Base-by-base conservation (phyloP, 2,888 invertebrate species). In the Drosophila longiperda region DNA sequence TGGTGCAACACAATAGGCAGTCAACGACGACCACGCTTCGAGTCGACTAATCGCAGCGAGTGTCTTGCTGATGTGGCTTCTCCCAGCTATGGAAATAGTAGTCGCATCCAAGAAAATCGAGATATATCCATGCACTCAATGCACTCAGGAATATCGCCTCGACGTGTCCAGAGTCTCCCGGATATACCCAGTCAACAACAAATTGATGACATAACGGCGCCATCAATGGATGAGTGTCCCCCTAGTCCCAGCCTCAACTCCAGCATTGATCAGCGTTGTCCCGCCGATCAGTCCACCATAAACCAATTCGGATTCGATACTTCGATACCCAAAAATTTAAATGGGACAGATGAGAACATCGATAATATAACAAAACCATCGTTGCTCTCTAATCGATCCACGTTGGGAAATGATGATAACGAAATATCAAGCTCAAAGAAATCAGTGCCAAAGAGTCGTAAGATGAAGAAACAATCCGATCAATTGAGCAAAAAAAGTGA, bases 191-290 rank as follows among this genome's bases (percentile, higher is more conserved):
- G 55, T 40, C 75, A 72, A 17, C 66, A 74, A 17, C 23, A 66
- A 0, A 67, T 82, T 36, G 33, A 34, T n/a, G 66, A 71, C 12
- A 78, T 62, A 33, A 66, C 75, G 1, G 66, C 54, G 11, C 83
- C 74, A 6, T 34, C 64, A 4, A 55, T 66, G 52, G 20, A 36
- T 36, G 5, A 15, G 36, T 15, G 15, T 15, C 15, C 36, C 15
- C 36, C 1, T 9, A 57, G 40, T 17, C 29, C 20, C 9, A 48
- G 8, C 12, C 6, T 20, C 9, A 17, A 29, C 5, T 49, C 62
- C 0, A 20, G 53, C 9, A n/a, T 6, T 36, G 23, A 42, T 15
- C 48, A 15, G 4, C 45, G 33, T 12, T 29, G 52, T 12, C 34
- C 34, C 1, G 29, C 48, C 8, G 42, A 68, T 38, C 34, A 5